Evolutionary conservation across 2,888 invertebrate species (phyloP), one percentile per base, ranked within the genome.

Genomic region (Scaptomyza cyrtandrae): DNA sequence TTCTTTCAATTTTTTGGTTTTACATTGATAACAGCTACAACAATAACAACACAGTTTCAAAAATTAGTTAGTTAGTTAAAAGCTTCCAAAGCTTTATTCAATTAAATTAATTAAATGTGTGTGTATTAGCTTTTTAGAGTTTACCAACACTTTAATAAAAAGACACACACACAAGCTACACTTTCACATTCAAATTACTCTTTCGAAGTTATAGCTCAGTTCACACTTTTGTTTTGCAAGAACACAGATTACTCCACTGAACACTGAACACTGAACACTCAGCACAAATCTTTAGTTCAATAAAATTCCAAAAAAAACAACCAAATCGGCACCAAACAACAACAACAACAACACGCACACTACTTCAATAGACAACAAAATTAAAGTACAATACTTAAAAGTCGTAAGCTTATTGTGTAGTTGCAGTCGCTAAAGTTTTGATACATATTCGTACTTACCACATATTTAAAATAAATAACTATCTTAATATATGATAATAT

Each of bases 91-190:
- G 74, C 76, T 75, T 79, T 71, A 72, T 74, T 66, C 61, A 73
- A 54, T 69, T 73, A 60, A 78, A 70, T 66, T 75, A 82, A 84
- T 54, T 88, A 77, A 89, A 87, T 90, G 79, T 90, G 79, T 90
- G 80, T 90, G 80, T 89, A 69, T 85, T 89, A 89, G 87, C 76
- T 84, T 86, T 62, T 71, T 86, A 88, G 87, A 74, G 71, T 86
- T 84, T 64, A 67, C 64, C 56, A 82, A 80, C 80, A 87, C 80
- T 55, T 31, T 45, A 48, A 31, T 24, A 27, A 63, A 66, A 49
- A 52, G 50, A 43, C 43, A n/a, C 57, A 43, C 43, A 29, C 14
- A 57, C 13, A 37, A 37, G 49, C 62, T 1, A 50, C 37, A 61
- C 37, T 24, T 24, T 13, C 14, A 71, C 35, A 52, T 6, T 37